Evolutionary conservation across 2,113 vertebrate species (phyloP).

Genomic region (Sinocyclocheilus anophthalmus): DNA sequence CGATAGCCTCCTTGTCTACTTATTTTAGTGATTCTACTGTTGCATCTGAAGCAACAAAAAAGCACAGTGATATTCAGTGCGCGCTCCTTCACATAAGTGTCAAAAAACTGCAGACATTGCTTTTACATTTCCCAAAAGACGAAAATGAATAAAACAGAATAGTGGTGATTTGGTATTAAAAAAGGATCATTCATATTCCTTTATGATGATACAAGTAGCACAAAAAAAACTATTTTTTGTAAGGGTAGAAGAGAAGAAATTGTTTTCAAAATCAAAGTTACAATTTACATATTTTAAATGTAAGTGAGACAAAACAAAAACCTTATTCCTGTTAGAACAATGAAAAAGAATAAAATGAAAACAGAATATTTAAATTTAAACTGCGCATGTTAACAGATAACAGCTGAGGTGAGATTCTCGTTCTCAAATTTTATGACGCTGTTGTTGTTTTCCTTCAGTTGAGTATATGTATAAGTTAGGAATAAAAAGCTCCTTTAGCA

Average conservation of each 20-base stretch:
- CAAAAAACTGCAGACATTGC: background rate
- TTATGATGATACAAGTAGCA: background rate
- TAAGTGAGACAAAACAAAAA: background rate
- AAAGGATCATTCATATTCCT: background rate
- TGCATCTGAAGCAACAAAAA: background rate
- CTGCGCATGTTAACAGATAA: background rate
- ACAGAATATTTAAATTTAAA: background rate
- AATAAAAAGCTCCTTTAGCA: slow-evolving; percentile 11
- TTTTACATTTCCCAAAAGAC: background rate
- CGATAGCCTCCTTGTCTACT: background rate
- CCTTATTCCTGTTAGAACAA: slow-evolving; percentile 1
- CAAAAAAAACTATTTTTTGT: background rate
- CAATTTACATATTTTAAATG: background rate
- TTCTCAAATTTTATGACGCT: background rate
- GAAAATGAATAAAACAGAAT: background rate
- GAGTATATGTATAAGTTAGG: background rate
- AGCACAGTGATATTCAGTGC: too few species aligned
- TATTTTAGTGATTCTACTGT: background rate
- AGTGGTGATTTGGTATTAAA: background rate
- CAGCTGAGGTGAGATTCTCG: background rate
- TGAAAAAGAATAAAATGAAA: background rate
- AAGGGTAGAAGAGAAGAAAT: background rate
- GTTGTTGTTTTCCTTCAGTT: background rate
- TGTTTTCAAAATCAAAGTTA: background rate
- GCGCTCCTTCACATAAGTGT: too few species aligned